Conservation (phyloP, 1,140 invertebrate species). For the Globodera rostochiensis region DNA sequence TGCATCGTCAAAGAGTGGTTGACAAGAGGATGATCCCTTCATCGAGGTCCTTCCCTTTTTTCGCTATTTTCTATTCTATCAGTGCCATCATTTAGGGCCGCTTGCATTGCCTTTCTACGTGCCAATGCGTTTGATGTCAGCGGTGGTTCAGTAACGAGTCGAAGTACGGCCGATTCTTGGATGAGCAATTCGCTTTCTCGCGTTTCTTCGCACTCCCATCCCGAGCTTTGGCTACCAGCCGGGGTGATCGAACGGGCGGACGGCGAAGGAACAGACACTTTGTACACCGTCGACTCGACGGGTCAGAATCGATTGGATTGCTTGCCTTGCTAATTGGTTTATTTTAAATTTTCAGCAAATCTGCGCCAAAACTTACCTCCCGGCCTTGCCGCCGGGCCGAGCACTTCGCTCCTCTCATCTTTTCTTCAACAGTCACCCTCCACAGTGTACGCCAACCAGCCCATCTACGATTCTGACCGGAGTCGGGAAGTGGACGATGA, state of each 20-base stretch:
- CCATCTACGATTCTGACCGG: background rate
- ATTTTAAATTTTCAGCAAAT: background rate
- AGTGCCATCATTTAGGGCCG: conserved; percentile 15
- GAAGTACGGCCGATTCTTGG: conserved; percentile 30
- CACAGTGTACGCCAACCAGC: background rate
- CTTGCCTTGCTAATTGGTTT: background rate
- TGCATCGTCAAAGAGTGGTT: conserved; percentile 23
- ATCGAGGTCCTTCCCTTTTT: conserved; percentile 21
- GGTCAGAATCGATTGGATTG: background rate
- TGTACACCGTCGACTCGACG: conserved; percentile 1
- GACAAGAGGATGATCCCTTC: conserved; percentile 30
- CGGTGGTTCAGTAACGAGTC: conserved; percentile 22
- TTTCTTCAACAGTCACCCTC: background rate
- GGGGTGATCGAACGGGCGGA: background rate
- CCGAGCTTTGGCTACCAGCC: conserved; percentile 25
- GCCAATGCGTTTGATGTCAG: conserved; percentile 27
- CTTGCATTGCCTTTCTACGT: conserved; percentile 37
- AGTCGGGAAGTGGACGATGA: conserved; percentile 7
- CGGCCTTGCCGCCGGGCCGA: background rate
- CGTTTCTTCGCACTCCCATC: conserved; percentile 36
- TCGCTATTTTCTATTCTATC: no score
- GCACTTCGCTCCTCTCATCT: background rate
- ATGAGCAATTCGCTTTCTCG: conserved; percentile 13
- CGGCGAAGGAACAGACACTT: conserved; percentile 2
- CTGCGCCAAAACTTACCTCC: background rate